Conservation (phyloP, 1,140 invertebrate species). For the Cyclargus thomasi region DNA sequence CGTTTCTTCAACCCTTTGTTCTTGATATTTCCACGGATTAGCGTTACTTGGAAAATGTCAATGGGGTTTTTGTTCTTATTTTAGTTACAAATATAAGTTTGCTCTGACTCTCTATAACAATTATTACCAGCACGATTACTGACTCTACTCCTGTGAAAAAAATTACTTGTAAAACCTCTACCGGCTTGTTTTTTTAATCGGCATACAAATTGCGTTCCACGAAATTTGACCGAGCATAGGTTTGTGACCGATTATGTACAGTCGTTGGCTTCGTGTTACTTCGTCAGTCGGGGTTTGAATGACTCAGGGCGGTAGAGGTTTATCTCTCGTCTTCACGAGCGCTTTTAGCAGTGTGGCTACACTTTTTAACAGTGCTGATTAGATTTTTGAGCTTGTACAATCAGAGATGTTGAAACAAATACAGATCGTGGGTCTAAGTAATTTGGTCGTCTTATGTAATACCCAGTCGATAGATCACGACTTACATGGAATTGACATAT, state of each 20-base stretch:
- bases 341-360: no score
- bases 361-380: no score
- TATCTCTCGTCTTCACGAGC: no score
- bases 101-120: not conserved
- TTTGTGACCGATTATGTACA: not conserved
- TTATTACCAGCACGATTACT: no score
- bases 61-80: not conserved
- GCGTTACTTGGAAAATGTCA: conserved; percentile 1
- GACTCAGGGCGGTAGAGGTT: conserved; percentile 12
- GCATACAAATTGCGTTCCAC: not conserved
- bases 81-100: not conserved
- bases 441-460: no score
- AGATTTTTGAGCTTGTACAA: no score
- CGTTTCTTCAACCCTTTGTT: not conserved
- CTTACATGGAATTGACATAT: no score
- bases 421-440: no score
- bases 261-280: not conserved
- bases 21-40: not conserved
- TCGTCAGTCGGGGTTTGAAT: conserved; percentile 27
- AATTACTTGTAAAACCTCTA: not conserved
- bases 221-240: not conserved
- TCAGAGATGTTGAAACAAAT: no score
- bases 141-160: no score
- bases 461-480: no score
- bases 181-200: not conserved